Base-by-base conservation (phyloP, 2,113 vertebrate genomes). In the Petroica traversi region DNA sequence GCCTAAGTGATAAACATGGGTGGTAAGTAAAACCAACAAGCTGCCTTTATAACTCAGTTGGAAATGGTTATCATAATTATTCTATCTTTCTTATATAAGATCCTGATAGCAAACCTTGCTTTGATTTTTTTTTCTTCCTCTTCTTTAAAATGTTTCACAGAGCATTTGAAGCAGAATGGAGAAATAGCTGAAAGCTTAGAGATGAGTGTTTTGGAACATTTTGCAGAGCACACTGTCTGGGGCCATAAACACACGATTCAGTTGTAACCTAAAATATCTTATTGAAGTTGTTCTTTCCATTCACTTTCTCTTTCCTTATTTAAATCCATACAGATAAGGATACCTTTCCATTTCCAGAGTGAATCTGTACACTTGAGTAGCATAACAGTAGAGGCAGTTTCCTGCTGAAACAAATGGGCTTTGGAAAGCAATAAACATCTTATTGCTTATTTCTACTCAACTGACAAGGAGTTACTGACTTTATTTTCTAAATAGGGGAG, bases 201-300 rank as follows among this genome's bases (percentile, higher is more conserved):
- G 85, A 89, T 54, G 52, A 90, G 41, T 71, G 76, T 85, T 94
- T 79, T 94, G 82, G 92, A 96, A 89, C 71, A 62, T 69, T 82
- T 64, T 77, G 61, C 89, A 66, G 81, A 93, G 62, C 38, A 66
- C 8, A 2, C 36, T 82, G 58, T 66, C 92, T 92, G 64, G 23
- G 57, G 38, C 92, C 82, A 82, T 74, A 89, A 84, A 86, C 41
- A 51, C 57, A 48, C 24, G 1, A 78, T 74, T 88, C 81, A 61
- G 69, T 58, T 89, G 89, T 92, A 91, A 85, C 64, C 73, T 85
- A 91, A 96, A 95, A 95, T 94, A 69, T 61, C 83, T 62, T 75
- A 82, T 26, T 84, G 86, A 90, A 94, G 75, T 85, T 64, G 74
- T 91, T 95, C 92, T 93, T 97, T 95, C 92, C 92, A 71, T 87